Evolutionary conservation across 2,113 vertebrate genomes (phyloP).

Genomic region (Pipra filicauda): DNA sequence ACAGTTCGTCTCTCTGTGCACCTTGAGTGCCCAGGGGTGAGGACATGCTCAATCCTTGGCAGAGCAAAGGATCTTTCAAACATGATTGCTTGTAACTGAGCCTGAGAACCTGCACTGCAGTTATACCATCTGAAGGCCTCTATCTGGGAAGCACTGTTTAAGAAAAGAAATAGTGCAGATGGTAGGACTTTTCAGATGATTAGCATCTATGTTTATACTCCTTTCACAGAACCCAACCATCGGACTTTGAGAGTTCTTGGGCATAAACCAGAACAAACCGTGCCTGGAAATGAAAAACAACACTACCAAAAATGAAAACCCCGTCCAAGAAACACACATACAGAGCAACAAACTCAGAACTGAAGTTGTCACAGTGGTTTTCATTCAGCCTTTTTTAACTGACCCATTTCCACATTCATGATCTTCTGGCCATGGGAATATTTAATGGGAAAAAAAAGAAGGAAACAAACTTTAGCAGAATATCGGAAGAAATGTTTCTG

Average conservation of each 20-base stretch:
- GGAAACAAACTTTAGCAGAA: neutral
- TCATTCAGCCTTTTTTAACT: neutral
- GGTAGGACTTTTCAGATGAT: neutral
- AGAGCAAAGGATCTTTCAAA: neutral
- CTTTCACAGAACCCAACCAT: neutral
- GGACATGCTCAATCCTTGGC: neutral
- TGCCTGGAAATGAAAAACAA: neutral
- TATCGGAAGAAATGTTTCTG: neutral
- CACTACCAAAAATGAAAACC: neutral
- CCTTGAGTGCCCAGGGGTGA: neutral
- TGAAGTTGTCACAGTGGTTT: neutral
- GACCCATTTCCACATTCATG: neutral
- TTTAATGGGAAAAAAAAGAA: neutral
- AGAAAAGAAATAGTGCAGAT: neutral
- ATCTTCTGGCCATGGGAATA: neutral
- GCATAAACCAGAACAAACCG: conserved; percentile 26
- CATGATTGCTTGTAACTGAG: neutral
- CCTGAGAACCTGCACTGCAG: neutral
- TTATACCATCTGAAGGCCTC: neutral
- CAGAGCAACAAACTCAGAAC: neutral
- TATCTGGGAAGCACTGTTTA: neutral
- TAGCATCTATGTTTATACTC: neutral
- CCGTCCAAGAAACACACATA: neutral
- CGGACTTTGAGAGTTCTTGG: neutral
- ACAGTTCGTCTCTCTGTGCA: neutral